Conservation (phyloP, 2,888 invertebrate genomes). For the Synanthedon andrenaeformis region DNA sequence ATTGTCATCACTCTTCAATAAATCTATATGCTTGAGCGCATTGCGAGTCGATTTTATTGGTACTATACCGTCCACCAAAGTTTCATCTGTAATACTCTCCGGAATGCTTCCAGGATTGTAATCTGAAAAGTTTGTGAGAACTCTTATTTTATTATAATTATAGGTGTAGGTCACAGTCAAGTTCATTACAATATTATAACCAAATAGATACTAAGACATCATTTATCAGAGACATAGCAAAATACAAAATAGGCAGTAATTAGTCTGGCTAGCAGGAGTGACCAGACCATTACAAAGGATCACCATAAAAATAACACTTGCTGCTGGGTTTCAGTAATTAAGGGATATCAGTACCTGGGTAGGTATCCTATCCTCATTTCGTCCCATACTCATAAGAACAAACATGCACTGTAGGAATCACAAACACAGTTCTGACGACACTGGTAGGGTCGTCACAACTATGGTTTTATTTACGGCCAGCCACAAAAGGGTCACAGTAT, state of each 20-base stretch:
- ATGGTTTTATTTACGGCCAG: too few species aligned
- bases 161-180: background rate
- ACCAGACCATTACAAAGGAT: too few species aligned
- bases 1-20: slow-evolving; percentile 54
- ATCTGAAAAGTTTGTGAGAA: slow-evolving; percentile 20
- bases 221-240: too few species aligned
- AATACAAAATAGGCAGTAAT: background rate
- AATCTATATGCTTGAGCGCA: slow-evolving; percentile 41
- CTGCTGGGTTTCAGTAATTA: too few species aligned
- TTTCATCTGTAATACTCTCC: slow-evolving; percentile 34
- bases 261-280: background rate
- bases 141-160: background rate
- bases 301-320: too few species aligned
- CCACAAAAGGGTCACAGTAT: too few species aligned
- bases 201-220: background rate
- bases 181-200: background rate
- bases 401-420: too few species aligned
- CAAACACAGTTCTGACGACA: too few species aligned
- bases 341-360: too few species aligned
- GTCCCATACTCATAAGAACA: too few species aligned
- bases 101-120: slow-evolving; percentile 43
- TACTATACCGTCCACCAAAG: slow-evolving; percentile 53
- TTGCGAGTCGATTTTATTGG: slow-evolving; percentile 34
- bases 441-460: too few species aligned
- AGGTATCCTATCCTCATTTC: too few species aligned